Percentiles rank a stretch among this genome's conserved stretches.
Conservation (phyloP, 2,888 invertebrate species). For the Elgonia sp. region DNA sequence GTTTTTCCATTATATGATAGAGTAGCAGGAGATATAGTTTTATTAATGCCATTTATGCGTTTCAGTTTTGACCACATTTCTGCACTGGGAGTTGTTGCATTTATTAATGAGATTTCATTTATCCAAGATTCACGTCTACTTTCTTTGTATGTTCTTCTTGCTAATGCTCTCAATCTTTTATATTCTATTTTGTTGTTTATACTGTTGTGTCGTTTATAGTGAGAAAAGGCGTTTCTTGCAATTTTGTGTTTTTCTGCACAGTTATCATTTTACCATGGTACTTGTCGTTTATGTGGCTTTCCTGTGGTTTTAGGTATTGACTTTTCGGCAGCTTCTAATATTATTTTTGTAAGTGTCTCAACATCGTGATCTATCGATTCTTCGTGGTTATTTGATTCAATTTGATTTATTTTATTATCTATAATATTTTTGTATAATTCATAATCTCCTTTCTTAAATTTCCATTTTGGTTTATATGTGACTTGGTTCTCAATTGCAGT, state of each 20-base stretch:
- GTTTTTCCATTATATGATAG: too few relatives aligned
- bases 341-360: conserved; percentile 40
- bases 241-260: not conserved
- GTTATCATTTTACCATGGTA: conserved; percentile 28
- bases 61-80: conserved; percentile 13
- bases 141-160: conserved; percentile 41
- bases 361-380: too few relatives aligned
- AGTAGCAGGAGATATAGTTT: too few relatives aligned
- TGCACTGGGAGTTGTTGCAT: not conserved
- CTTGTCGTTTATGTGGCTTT: not conserved
- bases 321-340: conserved; percentile 54
- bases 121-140: conserved; percentile 53
- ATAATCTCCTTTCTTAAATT: conserved; percentile 71
- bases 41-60: conserved; percentile 5
- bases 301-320: conserved; percentile 58
- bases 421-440: too few relatives aligned
- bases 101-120: not conserved
- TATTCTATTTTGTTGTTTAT: conserved; percentile 25
- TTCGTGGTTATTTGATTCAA: too few relatives aligned
- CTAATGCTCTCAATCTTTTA: not conserved
- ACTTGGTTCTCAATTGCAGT: not conserved
- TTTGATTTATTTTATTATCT: too few relatives aligned
- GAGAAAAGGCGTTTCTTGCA: conserved; percentile 3
- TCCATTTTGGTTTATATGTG: conserved; percentile 53
- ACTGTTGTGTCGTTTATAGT: not conserved